Base-by-base conservation (phyloP, 2,888 invertebrate genomes). In the Eilema depressum region DNA sequence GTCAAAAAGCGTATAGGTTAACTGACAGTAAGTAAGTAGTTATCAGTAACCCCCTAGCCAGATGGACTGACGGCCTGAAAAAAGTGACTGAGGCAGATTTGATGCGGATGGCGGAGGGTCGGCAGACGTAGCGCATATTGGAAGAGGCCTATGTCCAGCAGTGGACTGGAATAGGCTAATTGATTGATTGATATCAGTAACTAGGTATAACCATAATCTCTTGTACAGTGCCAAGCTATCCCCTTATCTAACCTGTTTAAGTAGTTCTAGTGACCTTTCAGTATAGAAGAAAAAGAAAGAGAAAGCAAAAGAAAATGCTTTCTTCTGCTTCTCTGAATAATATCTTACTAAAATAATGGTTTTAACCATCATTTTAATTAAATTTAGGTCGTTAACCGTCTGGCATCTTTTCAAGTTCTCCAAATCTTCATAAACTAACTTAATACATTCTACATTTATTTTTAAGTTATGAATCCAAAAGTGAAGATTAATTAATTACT, bases 401-500 rank as follows among this genome's bases (percentile, higher is more conserved):
- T 25, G 10, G 25, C 25, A 63, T 37, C 30, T 30, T 53, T 67
- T 53, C 25, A n/a, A 53, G 30, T 62, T 26, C 7, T 20, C 26
- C 20, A 63, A 63, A 63, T 33, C 23, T 68, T 57, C 3, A 53
- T 20, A 10, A 56, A 56, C 25, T 26, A 68, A 56, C 23, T 56
- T 56, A 63, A 63, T 37, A 23, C 28, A 37, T 56, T 62, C 25
- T 67, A 26, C 56, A 30, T 68, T 62, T 68, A 62, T 68, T 14
- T 67, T 25, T 62, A 30, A 57, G 57, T 37, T 1, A 26, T 68
- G 41, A 68, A 56, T 56, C 25, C 17, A n/a, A 63, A 68, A 56
- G 63, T 26, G 56, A 26, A 63, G 26, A 26, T 17, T 69, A 65
- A 65, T 64, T 28, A 69, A 30, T n/a, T 53, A 65, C 60, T 25